phyloP scores from a whole-genome alignment of 2,113 vertebrate genomes.

The Clarias gariepinus region DNA sequence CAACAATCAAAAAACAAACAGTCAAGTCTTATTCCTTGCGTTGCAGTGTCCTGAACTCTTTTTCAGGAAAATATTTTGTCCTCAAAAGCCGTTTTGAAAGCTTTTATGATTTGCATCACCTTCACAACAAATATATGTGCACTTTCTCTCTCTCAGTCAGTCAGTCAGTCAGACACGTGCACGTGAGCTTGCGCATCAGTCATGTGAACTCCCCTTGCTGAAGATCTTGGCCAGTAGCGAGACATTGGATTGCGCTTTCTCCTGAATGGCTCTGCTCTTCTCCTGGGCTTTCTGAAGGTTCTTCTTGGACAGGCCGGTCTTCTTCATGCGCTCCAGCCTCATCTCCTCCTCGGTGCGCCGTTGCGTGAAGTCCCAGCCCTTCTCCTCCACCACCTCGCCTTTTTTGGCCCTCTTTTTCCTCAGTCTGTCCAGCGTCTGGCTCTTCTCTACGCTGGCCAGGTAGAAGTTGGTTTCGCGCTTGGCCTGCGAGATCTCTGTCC shows the following conservation, averaged over 20 bases:
- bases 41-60: neutral
- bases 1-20: neutral
- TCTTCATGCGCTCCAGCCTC: constrained; percentile 64
- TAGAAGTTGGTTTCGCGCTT: constrained; percentile 88
- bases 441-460: constrained; percentile 83
- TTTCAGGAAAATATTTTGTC: no score
- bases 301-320: constrained; percentile 60
- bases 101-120: neutral
- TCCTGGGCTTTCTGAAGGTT: constrained; percentile 60
- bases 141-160: neutral
- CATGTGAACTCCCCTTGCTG: constrained; percentile 50
- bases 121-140: neutral
- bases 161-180: neutral
- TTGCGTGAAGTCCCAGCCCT: constrained; percentile 82
- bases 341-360: constrained; percentile 82
- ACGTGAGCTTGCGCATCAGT: neutral
- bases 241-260: constrained; percentile 82
- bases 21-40: neutral
- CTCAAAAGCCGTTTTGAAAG: neutral
- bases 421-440: constrained; percentile 71
- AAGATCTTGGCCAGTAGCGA: constrained; percentile 86
- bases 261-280: constrained; percentile 62
- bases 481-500: constrained; percentile 84
- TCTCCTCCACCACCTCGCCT: constrained; percentile 65
- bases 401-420: constrained; percentile 61